These are phyloP conservation scores for Setipinna tenuifilis DNA, from an alignment of 2,797 vertebrate genomes.

Conservation along the genomic window DNA sequence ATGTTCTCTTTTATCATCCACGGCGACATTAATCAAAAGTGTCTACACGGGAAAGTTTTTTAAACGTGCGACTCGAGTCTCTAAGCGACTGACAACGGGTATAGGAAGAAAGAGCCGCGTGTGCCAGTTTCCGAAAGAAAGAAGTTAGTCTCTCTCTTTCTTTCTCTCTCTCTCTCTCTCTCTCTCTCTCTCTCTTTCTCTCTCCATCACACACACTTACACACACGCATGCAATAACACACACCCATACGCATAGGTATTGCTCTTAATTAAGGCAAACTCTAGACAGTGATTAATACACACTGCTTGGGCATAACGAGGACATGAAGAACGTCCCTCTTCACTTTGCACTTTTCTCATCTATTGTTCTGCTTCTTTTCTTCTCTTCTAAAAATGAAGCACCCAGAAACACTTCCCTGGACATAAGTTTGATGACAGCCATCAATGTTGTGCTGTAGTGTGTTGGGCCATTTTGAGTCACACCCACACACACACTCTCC, in stretches of 20 bases:
- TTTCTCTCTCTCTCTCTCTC: neutral
- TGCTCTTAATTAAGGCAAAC: slow-evolving; percentile 66
- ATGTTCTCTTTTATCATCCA: neutral
- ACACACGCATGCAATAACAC: neutral
- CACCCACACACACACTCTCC: neutral
- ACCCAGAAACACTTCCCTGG: neutral
- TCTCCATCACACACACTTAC: neutral
- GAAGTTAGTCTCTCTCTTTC: neutral
- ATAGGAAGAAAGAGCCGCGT: neutral
- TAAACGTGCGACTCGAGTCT: neutral
- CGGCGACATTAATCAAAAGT: neutral
- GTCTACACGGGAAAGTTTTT: neutral
- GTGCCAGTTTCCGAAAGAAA: neutral
- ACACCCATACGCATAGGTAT: slow-evolving; percentile 52
- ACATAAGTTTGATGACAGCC: neutral
- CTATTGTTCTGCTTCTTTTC: neutral
- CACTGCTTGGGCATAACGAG: slow-evolving; percentile 60
- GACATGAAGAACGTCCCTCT: slow-evolving; percentile 54
- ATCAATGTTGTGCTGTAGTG: too few relatives aligned
- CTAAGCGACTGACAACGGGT: neutral
- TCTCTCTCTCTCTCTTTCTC: neutral
- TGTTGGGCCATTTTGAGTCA: neutral
- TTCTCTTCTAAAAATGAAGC: neutral
- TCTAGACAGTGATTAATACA: slow-evolving; percentile 73
- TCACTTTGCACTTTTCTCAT: slow-evolving; percentile 22